Evolutionary conservation across 2,888 invertebrate genomes (phyloP).

Genomic region (Trachelus stipa): DNA sequence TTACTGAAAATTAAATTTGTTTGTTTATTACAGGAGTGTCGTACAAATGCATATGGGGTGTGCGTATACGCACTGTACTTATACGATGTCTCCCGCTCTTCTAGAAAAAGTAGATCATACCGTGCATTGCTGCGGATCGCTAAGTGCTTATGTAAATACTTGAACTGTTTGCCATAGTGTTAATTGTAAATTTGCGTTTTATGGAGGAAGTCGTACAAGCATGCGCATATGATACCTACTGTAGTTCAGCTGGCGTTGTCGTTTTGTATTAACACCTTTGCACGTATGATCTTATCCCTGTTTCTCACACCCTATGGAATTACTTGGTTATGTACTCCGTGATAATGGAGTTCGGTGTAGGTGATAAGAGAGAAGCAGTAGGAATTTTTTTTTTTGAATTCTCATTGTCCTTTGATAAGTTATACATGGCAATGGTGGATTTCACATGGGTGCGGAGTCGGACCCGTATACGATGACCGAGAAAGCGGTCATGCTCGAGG

Average conservation of each 20-base stretch:
- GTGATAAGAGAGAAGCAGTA: neutral
- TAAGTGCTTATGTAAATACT: slow-evolving; percentile 46
- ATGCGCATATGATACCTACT: slow-evolving; percentile 8
- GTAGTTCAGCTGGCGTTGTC: slow-evolving; percentile 40
- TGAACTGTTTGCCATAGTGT: slow-evolving; percentile 39
- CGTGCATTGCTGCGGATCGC: slow-evolving; percentile 14
- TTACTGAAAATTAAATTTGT: neutral
- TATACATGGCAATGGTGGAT: neutral
- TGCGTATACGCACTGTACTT: neutral
- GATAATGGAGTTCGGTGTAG: neutral
- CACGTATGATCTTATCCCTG: slow-evolving; percentile 47
- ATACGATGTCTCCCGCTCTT: neutral
- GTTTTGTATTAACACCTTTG: slow-evolving; percentile 46
- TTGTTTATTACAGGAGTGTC: neutral
- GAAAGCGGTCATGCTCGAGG: slow-evolving; percentile 32
- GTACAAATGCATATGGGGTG: neutral
- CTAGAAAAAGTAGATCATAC: slow-evolving; percentile 5
- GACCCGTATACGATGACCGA: slow-evolving; percentile 33
- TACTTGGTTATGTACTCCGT: neutral
- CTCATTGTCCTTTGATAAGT: neutral
- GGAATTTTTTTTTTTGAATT: neutral
- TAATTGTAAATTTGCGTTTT: slow-evolving; percentile 60
- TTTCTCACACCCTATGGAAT: neutral
- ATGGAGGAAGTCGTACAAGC: slow-evolving; percentile 44
- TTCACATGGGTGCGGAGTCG: slow-evolving; percentile 30